phyloP scores from a whole-genome alignment of 2,888 invertebrate species.

The Euplexia lucipara region DNA sequence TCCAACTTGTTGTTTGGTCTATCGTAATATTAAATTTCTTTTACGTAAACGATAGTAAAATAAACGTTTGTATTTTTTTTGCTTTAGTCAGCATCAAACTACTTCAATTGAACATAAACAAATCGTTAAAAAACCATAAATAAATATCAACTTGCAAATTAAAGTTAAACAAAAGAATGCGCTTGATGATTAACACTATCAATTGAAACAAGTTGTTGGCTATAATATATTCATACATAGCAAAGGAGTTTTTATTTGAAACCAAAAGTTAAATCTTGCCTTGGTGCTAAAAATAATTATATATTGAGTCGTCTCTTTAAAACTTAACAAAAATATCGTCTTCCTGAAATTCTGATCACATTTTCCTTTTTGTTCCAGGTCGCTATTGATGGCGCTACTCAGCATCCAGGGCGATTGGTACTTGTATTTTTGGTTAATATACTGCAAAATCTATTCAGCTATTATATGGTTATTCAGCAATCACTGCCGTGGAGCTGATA shows the following conservation, averaged over 20 bases:
- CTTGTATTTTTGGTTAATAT: constrained; percentile 84
- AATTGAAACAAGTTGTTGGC: constrained; percentile 10
- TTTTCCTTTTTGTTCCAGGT: constrained; percentile 80
- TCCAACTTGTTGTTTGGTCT: not conserved
- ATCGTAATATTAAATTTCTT: not conserved
- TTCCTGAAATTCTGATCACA: not conserved
- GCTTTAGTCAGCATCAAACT: not conserved
- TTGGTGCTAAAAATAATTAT: not conserved
- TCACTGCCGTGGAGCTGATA: constrained; percentile 88
- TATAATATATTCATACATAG: no score
- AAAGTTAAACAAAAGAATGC: constrained; percentile 8
- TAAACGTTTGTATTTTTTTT: not conserved
- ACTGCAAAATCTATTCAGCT: constrained; percentile 86
- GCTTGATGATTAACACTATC: constrained; percentile 1
- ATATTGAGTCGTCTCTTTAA: not conserved
- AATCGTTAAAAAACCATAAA: not conserved
- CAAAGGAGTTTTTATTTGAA: not conserved
- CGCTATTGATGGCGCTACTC: constrained; percentile 88
- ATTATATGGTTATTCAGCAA: constrained; percentile 87
- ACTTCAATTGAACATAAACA: not conserved
- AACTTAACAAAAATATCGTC: not conserved
- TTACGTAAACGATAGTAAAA: not conserved
- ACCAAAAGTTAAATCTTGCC: not conserved
- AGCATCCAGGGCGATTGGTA: constrained; percentile 85
- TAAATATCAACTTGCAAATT: constrained; percentile 1